Evolutionary conservation across 2,113 vertebrate species (phyloP), one percentile per base, ranked within the genome.

Genomic region (Hippolais icterina): DNA sequence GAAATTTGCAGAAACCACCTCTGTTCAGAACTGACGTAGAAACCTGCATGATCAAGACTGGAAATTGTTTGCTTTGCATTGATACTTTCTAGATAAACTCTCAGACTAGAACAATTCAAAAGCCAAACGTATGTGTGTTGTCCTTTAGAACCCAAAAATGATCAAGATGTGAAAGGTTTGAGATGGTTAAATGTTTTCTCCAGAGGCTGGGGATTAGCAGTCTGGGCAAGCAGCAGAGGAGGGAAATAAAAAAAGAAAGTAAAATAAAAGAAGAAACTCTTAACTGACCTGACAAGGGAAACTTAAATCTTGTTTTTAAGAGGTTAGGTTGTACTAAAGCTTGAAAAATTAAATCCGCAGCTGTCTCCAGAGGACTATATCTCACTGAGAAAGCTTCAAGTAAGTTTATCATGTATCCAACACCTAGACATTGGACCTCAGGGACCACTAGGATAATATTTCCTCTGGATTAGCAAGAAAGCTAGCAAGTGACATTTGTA

Each of bases 351-450:
- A 97, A 97, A 96, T 96, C 96, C 98, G 83, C 88, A 94, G 94
- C 80, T 89, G 94, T 95, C 96, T 97, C 97, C 53, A 71, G 97
- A 97, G 98, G 69, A 95, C 97, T 96, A 97, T 98, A 98, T 97
- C 95, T 98, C 97, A 98, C 97, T 95, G 92, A 98, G 97, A 98
- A 97, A 97, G 95, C 92, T 93, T 97, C 97, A 95, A 88, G 80
- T 96, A 97, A 98, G 98, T 98, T 98, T 98, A 98, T 98, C 98
- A 96, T 98, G 97, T 98, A 98, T 97, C 97, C 97, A 97, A 98
- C 98, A 98, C 98, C 97, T 98, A 96, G 95, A 97, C 97, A 98
- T 98, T 97, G 97, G 98, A 86, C 97, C 97, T 96, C 89, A 56
- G 98, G 97, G 98, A 98, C 96, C 95, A 94, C 88, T 97, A 94